Base-by-base conservation (phyloP, 2,888 invertebrate species). In the Drosophila atripex region DNA sequence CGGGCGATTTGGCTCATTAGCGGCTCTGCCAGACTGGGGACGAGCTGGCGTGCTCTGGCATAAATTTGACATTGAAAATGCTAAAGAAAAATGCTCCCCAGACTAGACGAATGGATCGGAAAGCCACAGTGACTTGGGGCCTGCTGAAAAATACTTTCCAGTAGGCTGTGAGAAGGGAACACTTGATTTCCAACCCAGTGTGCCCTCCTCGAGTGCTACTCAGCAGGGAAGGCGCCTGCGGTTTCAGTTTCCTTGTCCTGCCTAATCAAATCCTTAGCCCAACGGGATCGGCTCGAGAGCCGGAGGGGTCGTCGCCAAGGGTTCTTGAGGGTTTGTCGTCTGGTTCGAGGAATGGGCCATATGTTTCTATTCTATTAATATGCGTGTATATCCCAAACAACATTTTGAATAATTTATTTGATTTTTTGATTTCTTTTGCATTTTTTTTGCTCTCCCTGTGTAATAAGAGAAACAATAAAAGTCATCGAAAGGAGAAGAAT, bases 1-100 rank as follows among this genome's bases (percentile, higher is more conserved):
- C 72, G 73, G 89, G 88, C 88, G 75, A 58, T 88, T 88, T 89
- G 89, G 76, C 88, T 88, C 89, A 88, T 88, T 88, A 88, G 89
- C 86, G 74, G 73, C 59, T 77, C 79, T 75, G 75, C 75, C 86
- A 86, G 84, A 79, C 77, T 51, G 30, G 6, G 21, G 32, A 64
- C 43, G 21, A 21, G 43, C 18, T 25, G 57, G 78, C 88, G 83
- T 88, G 88, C 80, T 59, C 71, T 80, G 85, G 89, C 87, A 89
- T 88, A 88, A 88, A 88, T 88, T 76, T 80, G 88, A 88, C 87
- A 88, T 89, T 88, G 89, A 86, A 80, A 82, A 86, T 77, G 76
- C 58, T 45, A 53, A 53, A 70, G 43, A 52, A 59, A 70, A 69
- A 59, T 52, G 47, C 51, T 61, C 50, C 32, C 50, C 32, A 61